Evolutionary conservation across 2,113 vertebrate genomes (phyloP).

Genomic region (Heloderma charlesbogerti): DNA sequence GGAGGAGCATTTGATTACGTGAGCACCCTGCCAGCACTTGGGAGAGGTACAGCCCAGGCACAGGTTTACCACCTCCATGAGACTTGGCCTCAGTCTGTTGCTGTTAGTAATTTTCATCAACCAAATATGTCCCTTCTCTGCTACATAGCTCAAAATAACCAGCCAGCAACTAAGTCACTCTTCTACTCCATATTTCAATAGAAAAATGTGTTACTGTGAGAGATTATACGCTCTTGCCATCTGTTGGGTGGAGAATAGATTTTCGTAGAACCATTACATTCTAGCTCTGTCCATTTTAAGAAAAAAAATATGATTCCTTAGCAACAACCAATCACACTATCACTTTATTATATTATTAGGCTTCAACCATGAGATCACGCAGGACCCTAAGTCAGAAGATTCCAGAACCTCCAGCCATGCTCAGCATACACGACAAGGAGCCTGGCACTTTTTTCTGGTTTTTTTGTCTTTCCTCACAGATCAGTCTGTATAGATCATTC

Average conservation of each 20-base stretch:
- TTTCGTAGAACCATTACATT: slow-evolving; percentile 68
- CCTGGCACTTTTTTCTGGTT: not conserved
- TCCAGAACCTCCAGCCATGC: not conserved
- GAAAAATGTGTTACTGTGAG: slow-evolving; percentile 80
- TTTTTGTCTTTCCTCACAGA: not conserved
- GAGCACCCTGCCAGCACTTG: not conserved
- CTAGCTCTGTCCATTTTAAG: slow-evolving; percentile 61
- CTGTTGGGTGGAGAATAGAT: slow-evolving; percentile 76
- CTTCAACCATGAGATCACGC: not conserved
- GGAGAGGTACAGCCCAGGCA: not conserved
- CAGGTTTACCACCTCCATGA: not conserved
- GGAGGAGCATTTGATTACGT: not conserved
- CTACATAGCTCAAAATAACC: slow-evolving; percentile 77
- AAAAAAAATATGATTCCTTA: slow-evolving; percentile 39
- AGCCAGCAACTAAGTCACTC: slow-evolving; percentile 74
- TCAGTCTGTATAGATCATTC: not conserved
- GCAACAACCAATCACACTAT: slow-evolving; percentile 28
- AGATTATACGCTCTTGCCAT: slow-evolving; percentile 81
- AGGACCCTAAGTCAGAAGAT: not conserved
- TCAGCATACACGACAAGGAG: not conserved
- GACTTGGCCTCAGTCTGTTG: slow-evolving; percentile 68
- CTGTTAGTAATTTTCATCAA: slow-evolving; percentile 78
- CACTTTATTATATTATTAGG: not conserved
- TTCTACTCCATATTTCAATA: slow-evolving; percentile 75
- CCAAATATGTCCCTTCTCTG: slow-evolving; percentile 75